Evolutionary conservation across 1,140 invertebrate genomes (phyloP).

Genomic region (Leptinotarsa defecta): DNA sequence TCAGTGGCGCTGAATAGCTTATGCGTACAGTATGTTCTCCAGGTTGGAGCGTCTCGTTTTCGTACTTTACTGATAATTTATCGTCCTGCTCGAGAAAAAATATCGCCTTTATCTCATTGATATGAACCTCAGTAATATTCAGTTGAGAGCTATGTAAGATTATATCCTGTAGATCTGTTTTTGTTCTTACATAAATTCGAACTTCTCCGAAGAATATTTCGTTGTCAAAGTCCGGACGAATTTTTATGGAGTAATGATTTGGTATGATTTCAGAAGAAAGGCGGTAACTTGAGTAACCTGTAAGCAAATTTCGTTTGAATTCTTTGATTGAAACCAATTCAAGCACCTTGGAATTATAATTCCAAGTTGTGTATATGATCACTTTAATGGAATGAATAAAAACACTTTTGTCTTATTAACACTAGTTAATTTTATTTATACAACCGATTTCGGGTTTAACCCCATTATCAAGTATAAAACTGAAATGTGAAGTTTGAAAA

Average conservation of each 20-base stretch:
- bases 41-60: constrained; percentile 24
- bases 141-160: constrained; percentile 22
- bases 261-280: constrained; percentile 27
- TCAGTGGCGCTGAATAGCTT: constrained; percentile 22
- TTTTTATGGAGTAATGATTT: constrained; percentile 29
- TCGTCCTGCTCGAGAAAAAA: constrained; percentile 11
- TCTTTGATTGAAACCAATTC: too few species aligned
- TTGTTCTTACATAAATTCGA: constrained; percentile 23
- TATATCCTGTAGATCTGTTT: constrained; percentile 10
- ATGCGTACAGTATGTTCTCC: constrained; percentile 28
- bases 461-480: too few species aligned
- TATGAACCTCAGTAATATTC: constrained; percentile 21
- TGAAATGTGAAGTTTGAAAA: too few species aligned
- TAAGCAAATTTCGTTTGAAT: too few species aligned
- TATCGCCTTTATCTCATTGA: constrained; percentile 18
- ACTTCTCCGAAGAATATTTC: constrained; percentile 34
- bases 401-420: too few species aligned
- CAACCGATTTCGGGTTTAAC: too few species aligned
- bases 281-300: constrained; percentile 11
- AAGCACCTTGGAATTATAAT: too few species aligned
- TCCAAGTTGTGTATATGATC: too few species aligned
- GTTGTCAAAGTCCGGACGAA: constrained; percentile 34
- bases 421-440: too few species aligned
- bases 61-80: constrained; percentile 23
- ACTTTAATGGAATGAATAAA: too few species aligned